Percentiles rank a stretch among this genome's conserved stretches.
phyloP scores from a whole-genome alignment of 2,113 vertebrate genomes.

The Sylvietta virens region DNA sequence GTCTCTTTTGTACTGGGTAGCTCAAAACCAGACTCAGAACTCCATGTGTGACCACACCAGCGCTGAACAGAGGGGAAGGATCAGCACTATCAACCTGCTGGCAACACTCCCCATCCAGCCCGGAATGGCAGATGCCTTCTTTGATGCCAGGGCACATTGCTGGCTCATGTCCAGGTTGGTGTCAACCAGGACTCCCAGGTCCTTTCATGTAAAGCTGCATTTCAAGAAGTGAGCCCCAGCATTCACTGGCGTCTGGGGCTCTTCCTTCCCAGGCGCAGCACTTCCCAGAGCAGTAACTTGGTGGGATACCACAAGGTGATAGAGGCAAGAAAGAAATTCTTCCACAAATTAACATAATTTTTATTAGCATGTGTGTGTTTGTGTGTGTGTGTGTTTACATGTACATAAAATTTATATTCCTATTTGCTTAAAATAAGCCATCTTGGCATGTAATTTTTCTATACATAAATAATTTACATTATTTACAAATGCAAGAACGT shows the following conservation, averaged over 20 bases:
- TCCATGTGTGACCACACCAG: not conserved
- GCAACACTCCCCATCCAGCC: not conserved
- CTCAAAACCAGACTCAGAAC: not conserved
- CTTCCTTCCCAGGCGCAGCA: not conserved
- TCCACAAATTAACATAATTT: not conserved
- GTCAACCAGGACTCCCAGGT: not conserved
- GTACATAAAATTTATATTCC: not conserved
- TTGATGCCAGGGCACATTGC: not conserved
- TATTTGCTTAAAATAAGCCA: not conserved
- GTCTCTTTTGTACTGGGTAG: not conserved
- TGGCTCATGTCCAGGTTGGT: rapidly evolving
- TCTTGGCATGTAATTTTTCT: not conserved
- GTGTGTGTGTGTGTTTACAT: not conserved
- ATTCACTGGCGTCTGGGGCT: not conserved
- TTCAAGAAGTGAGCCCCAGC: not conserved
- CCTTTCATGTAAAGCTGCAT: not conserved
- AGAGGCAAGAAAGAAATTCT: not conserved
- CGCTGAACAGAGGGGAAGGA: not conserved
- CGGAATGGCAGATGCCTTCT: rapidly evolving
- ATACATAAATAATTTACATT: not conserved
- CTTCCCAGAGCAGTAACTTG: not conserved
- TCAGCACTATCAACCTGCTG: rapidly evolving
- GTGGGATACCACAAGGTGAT: not conserved
- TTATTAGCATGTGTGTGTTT: not conserved
- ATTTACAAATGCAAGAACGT: not conserved